phyloP scores from a whole-genome alignment of 2,113 vertebrate species.

The Eidolon helvum region DNA sequence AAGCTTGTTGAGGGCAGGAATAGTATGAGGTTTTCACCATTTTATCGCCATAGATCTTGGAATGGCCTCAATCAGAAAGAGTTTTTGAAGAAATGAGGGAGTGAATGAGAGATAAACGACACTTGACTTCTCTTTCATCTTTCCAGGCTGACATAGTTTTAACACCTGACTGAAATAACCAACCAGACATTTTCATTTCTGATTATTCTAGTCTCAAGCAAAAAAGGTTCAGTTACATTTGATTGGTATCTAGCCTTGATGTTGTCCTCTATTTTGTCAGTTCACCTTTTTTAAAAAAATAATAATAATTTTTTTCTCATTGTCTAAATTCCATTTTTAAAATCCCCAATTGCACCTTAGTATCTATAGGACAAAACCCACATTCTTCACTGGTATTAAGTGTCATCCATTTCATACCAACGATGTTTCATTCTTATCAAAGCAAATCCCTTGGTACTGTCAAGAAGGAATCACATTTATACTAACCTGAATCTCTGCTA shows the following conservation, averaged over 20 bases:
- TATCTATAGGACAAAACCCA: background rate
- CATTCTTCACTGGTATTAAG: background rate
- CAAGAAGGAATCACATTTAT: background rate
- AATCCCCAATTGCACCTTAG: background rate
- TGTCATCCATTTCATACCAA: background rate
- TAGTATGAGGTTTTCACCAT: background rate
- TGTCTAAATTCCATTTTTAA: background rate
- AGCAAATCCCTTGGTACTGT: background rate
- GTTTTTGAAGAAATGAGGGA: background rate
- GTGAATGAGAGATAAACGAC: background rate
- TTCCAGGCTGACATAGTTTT: background rate
- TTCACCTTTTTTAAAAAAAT: background rate
- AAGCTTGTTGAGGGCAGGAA: background rate
- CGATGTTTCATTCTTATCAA: background rate
- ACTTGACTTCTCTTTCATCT: constrained; percentile 3
- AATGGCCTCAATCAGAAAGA: background rate
- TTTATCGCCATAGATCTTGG: background rate
- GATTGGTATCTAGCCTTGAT: background rate
- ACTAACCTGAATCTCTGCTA: background rate
- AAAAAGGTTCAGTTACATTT: background rate
- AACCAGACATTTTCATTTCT: background rate
- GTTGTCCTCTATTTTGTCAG: background rate
- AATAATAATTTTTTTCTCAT: background rate
- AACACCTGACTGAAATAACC: background rate
- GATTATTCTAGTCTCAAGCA: background rate